phyloP scores from a whole-genome alignment of 2,113 vertebrate genomes.

The Zosterops lateralis region DNA sequence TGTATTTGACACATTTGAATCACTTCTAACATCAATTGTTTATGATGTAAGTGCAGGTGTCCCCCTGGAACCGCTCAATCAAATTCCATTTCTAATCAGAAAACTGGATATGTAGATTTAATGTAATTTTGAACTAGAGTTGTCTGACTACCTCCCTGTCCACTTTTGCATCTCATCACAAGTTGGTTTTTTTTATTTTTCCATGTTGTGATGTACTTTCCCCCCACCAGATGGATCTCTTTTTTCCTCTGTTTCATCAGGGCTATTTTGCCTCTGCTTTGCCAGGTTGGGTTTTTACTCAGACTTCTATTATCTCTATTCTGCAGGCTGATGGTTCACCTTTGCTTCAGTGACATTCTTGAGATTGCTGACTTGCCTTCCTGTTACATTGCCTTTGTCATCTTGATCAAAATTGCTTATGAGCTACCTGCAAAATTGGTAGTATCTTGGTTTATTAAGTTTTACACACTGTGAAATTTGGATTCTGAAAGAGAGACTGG shows the following conservation, averaged over 20 bases:
- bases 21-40: not conserved
- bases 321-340: not conserved
- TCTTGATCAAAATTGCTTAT: not conserved
- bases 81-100: not conserved
- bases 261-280: not conserved
- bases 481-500: not conserved
- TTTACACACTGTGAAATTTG: not conserved
- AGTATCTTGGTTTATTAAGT: not conserved
- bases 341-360: not conserved
- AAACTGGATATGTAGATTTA: not conserved
- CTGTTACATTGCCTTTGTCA: not conserved
- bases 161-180: not conserved
- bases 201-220: not conserved
- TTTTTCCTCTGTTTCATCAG: not conserved
- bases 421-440: not conserved
- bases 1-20: not conserved
- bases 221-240: rapidly evolving
- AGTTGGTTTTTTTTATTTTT: not conserved
- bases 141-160: not conserved
- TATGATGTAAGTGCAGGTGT: not conserved
- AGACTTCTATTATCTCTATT: not conserved
- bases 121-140: not conserved
- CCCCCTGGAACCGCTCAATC: not conserved
- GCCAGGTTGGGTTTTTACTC: not conserved
- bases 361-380: not conserved